Evolutionary conservation across 2,113 vertebrate species (phyloP).

Genomic region (Oncorhynchus masou): DNA sequence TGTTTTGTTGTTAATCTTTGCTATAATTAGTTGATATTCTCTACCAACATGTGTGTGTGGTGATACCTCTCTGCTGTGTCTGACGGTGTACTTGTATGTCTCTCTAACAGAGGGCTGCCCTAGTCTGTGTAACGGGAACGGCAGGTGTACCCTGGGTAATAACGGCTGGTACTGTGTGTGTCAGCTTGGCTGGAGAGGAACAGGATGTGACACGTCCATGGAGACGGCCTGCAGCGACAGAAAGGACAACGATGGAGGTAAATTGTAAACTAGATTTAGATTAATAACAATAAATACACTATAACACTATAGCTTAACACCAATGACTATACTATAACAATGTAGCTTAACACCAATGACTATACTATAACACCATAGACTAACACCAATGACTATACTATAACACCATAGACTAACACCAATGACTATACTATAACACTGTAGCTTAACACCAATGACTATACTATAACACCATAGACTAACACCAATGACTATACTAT

Average conservation of each 20-base stretch:
- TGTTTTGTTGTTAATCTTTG: too few relatives aligned
- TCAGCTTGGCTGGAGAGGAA: slow-evolving; percentile 96
- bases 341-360: too few relatives aligned
- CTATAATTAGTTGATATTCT: too few relatives aligned
- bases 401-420: too few relatives aligned
- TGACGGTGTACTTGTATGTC: slow-evolving; percentile 45
- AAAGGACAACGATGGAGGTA: slow-evolving; percentile 99
- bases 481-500: too few relatives aligned
- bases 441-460: too few relatives aligned
- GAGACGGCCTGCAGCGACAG: slow-evolving; percentile 92
- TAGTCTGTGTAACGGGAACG: slow-evolving; percentile 94
- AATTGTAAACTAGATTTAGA: slow-evolving; percentile 18
- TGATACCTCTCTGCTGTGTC: neutral
- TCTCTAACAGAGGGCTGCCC: slow-evolving; percentile 91
- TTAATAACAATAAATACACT: neutral
- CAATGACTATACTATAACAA: too few relatives aligned
- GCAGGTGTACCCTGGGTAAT: slow-evolving; percentile 95
- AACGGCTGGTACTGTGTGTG: slow-evolving; percentile 97
- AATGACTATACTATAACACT: too few relatives aligned
- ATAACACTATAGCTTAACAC: neutral
- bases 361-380: too few relatives aligned
- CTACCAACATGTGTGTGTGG: neutral
- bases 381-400: slow-evolving; percentile 5
- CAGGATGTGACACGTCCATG: slow-evolving; percentile 96
- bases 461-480: too few relatives aligned